These are phyloP conservation scores for Coluber constrictor DNA, from an alignment of 2,797 vertebrate species.

Conservation along the genomic window DNA sequence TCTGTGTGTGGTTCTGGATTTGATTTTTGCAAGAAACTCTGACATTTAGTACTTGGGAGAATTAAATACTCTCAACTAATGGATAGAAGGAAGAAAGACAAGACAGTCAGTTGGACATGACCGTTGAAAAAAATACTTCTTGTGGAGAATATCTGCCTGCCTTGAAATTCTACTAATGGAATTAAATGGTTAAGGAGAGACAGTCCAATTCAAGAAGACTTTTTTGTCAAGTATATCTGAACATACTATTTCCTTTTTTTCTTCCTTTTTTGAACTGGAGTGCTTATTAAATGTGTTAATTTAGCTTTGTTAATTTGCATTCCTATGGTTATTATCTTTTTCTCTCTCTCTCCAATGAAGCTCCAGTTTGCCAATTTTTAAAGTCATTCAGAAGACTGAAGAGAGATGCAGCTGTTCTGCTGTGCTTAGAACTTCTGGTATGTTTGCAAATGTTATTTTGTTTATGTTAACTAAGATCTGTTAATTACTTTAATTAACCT, in stretches of 20 bases:
- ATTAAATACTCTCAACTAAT: neutral
- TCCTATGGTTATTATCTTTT: neutral
- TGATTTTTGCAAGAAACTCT: no score
- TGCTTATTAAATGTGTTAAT: neutral
- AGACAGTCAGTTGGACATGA: neutral
- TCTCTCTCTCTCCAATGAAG: neutral
- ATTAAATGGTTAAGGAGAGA: neutral
- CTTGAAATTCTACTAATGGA: neutral
- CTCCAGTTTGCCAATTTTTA: neutral
- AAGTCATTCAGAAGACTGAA: neutral
- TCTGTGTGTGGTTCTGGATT: no score
- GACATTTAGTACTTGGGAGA: neutral
- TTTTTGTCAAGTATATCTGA: neutral
- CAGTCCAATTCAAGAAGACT: neutral
- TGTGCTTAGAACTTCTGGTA: neutral
- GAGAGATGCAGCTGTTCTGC: neutral
- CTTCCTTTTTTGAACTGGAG: neutral
- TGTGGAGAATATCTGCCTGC: neutral
- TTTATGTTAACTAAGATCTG: neutral
- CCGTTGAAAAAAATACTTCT: neutral
- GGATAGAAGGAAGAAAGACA: neutral
- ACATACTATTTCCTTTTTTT: neutral
- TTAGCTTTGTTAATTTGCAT: neutral
- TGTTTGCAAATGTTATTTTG: constrained; percentile 4
- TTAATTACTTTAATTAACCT: constrained; percentile 16